Percentiles rank a stretch among this genome's conserved stretches.
These are phyloP conservation scores for Pachymerium ferrugineum DNA, from an alignment of 2,888 invertebrate genomes.

Conservation along the genomic window DNA sequence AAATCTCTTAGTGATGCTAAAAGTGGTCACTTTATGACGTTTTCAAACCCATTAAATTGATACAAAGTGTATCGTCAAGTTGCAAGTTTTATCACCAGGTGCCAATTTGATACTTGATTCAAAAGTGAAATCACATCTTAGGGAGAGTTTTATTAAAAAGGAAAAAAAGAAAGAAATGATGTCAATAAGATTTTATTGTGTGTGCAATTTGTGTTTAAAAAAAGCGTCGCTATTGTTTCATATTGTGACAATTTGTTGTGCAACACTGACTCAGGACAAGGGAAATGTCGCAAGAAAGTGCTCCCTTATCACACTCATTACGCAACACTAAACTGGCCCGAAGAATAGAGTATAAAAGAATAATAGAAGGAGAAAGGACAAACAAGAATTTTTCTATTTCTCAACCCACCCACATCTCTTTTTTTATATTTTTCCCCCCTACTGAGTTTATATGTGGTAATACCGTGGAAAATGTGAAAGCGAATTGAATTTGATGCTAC, in stretches of 20 bases:
- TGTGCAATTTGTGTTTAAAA: conserved; percentile 10
- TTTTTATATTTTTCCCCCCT: too few species aligned
- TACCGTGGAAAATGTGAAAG: conserved; percentile 5
- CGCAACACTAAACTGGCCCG: conserved; percentile 5
- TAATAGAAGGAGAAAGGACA: conserved; percentile 3
- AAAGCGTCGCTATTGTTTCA: conserved; percentile 1
- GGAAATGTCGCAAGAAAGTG: conserved; percentile 21
- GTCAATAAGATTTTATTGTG: conserved; percentile 6
- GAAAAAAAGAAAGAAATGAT: neutral
- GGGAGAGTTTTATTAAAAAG: too few species aligned
- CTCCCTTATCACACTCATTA: conserved; percentile 11
- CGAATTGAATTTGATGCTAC: conserved; percentile 18
- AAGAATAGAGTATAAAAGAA: conserved; percentile 7
- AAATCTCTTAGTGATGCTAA: neutral
- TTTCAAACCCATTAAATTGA: neutral
- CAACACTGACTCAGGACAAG: neutral
- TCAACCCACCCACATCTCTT: neutral
- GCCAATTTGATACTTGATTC: too few species aligned
- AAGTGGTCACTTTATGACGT: neutral
- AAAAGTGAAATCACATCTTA: too few species aligned
- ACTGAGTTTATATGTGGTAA: neutral
- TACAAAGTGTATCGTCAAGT: too few species aligned
- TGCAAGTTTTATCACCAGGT: too few species aligned
- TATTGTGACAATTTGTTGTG: conserved; percentile 18
- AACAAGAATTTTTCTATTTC: neutral